Conservation (phyloP, 2,797 vertebrate species). For the Xiphophorus birchmanni region DNA sequence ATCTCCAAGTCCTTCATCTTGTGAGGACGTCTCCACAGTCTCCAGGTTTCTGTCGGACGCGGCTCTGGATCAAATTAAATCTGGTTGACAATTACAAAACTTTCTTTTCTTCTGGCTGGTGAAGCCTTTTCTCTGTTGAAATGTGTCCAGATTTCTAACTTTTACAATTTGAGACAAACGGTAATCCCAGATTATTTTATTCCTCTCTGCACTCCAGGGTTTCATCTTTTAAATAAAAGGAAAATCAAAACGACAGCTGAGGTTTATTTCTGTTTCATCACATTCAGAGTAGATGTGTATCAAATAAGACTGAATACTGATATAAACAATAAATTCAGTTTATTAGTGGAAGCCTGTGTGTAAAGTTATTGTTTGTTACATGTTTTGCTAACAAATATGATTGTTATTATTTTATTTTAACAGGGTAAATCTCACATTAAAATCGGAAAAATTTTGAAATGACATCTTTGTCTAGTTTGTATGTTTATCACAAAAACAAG, state of each 20-base stretch:
- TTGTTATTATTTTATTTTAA: background rate
- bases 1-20: background rate
- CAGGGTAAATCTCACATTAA: background rate
- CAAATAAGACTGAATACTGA: background rate
- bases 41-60: background rate
- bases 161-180: background rate
- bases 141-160: background rate
- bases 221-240: background rate
- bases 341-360: too few species aligned
- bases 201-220: background rate
- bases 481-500: background rate
- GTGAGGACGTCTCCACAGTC: background rate
- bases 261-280: background rate
- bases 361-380: background rate
- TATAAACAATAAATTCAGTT: background rate
- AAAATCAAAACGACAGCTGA: background rate
- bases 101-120: background rate
- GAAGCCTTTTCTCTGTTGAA: background rate
- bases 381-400: background rate
- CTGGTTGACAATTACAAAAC: background rate
- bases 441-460: background rate
- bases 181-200: too few species aligned
- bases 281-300: background rate
- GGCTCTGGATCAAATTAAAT: background rate
- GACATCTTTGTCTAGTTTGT: background rate